Conservation (phyloP, 2,113 vertebrate species). For the Felis catus region F.catus_Fca126_mat1.0 CM031424.1:47951501-47952000, state of each 20-base stretch:
- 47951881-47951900: background rate
- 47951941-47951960: background rate
- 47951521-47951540: background rate
- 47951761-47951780: no score
- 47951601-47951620: no score
- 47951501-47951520: background rate
- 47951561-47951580: no score
- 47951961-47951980: background rate
- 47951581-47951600: no score
- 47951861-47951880: background rate
- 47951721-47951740: no score
- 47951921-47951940: background rate
- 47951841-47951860: fast-evolving
- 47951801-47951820: background rate
- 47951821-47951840: background rate
- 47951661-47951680: no score
- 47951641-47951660: no score
- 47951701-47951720: no score
- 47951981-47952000: background rate
- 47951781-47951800: background rate
- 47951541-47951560: no score
- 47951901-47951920: background rate
- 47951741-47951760: no score
- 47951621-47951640: no score
- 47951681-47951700: no score